These are phyloP conservation scores for Amphipoea lucens DNA, from an alignment of 2,888 invertebrate genomes.

Conservation along the genomic window DNA sequence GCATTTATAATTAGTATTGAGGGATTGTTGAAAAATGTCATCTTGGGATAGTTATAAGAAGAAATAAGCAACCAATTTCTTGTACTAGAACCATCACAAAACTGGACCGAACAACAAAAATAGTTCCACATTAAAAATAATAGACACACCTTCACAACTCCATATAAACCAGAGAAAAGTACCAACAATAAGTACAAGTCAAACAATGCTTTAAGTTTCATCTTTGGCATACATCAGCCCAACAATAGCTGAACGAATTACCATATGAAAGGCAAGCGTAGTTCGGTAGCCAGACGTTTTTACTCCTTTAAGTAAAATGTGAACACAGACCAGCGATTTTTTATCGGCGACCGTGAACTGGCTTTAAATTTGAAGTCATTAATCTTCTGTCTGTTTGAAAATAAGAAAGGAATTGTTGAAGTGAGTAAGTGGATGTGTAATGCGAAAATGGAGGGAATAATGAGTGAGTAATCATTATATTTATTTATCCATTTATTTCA, in stretches of 20 bases:
- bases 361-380: slow-evolving; percentile 60
- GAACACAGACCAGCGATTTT: slow-evolving; percentile 68
- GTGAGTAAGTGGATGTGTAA: slow-evolving; percentile 42
- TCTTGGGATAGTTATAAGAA: neutral
- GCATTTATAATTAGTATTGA: too few relatives aligned
- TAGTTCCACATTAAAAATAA: slow-evolving; percentile 16
- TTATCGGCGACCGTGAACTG: slow-evolving; percentile 53
- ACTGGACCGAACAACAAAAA: neutral
- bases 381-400: slow-evolving; percentile 56
- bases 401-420: slow-evolving; percentile 55
- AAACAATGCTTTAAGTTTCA: slow-evolving; percentile 67
- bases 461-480: slow-evolving; percentile 30
- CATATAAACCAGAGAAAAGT: slow-evolving; percentile 46
- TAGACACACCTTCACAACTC: slow-evolving; percentile 44
- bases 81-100: neutral
- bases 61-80: neutral
- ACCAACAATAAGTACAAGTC: slow-evolving; percentile 62
- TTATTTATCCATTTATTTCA: too few relatives aligned
- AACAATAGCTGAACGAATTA: slow-evolving; percentile 82
- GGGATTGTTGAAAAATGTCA: too few relatives aligned
- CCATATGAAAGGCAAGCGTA: slow-evolving; percentile 85
- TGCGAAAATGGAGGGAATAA: slow-evolving; percentile 40
- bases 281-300: slow-evolving; percentile 81
- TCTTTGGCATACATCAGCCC: slow-evolving; percentile 73
- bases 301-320: slow-evolving; percentile 70